phyloP scores from a whole-genome alignment of 2,888 invertebrate species.

The Lumbricus terrestris region DNA sequence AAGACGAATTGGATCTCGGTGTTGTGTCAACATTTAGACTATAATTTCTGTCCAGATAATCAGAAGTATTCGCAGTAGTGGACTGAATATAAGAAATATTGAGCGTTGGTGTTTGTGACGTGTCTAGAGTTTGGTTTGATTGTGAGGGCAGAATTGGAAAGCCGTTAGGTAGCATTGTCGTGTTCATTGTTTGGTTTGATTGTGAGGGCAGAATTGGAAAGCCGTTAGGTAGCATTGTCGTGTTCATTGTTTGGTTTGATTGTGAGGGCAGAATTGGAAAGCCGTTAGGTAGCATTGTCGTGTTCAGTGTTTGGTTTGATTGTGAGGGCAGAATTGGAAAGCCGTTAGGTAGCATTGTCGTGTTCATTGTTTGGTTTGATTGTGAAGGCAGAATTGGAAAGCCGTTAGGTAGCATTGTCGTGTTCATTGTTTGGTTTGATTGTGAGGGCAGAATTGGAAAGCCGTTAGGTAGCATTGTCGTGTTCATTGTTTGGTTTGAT shows the following conservation, averaged over 20 bases:
- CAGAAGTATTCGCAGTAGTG: neutral
- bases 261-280: too few relatives aligned
- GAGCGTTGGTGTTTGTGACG: neutral
- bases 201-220: too few relatives aligned
- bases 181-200: neutral
- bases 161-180: neutral
- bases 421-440: neutral
- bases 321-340: too few relatives aligned
- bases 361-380: neutral
- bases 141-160: neutral
- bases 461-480: neutral
- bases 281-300: too few relatives aligned
- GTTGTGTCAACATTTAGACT: neutral
- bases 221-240: too few relatives aligned
- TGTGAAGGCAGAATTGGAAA: neutral
- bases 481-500: neutral
- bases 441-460: neutral
- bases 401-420: neutral
- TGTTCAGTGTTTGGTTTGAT: too few relatives aligned
- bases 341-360: too few relatives aligned
- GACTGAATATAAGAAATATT: neutral
- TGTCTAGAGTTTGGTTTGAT: too few relatives aligned
- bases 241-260: too few relatives aligned
- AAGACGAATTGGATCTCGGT: neutral
- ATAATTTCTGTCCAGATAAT: neutral